These are phyloP conservation scores for Aplochiton taeniatus DNA, from an alignment of 2,797 vertebrate species.

Conservation along the genomic window DNA sequence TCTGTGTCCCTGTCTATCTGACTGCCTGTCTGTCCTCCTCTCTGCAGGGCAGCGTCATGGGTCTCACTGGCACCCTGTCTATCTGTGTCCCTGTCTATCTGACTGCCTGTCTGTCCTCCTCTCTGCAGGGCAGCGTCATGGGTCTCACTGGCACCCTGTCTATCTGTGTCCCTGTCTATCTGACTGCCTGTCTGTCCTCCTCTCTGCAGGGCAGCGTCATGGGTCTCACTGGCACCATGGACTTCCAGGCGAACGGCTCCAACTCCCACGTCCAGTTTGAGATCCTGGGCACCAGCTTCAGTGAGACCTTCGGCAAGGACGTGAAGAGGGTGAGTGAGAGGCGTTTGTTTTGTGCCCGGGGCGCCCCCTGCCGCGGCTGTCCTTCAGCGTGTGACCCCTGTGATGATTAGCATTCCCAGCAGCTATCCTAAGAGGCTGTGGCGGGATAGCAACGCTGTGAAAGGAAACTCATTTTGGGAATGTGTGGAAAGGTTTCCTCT, in stretches of 20 bases:
- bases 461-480: no score
- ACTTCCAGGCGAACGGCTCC: slow-evolving; percentile 90
- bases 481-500: no score
- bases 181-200: background rate
- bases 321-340: slow-evolving; percentile 86
- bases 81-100: slow-evolving; percentile 3
- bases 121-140: no score
- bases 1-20: no score
- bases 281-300: slow-evolving; percentile 96
- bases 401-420: background rate
- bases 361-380: background rate
- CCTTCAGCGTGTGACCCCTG: background rate
- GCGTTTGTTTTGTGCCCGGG: no score
- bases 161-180: background rate
- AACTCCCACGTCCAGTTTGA: slow-evolving; percentile 96
- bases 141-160: slow-evolving; percentile 16
- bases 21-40: no score
- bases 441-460: no score
- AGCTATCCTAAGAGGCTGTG: no score
- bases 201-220: slow-evolving; percentile 82
- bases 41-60: no score
- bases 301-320: slow-evolving; percentile 97
- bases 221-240: slow-evolving; percentile 93
- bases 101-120: background rate
- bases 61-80: no score